These are phyloP conservation scores for Lepisosteus osseus DNA, from an alignment of 2,113 vertebrate genomes.

Conservation along the genomic window DNA sequence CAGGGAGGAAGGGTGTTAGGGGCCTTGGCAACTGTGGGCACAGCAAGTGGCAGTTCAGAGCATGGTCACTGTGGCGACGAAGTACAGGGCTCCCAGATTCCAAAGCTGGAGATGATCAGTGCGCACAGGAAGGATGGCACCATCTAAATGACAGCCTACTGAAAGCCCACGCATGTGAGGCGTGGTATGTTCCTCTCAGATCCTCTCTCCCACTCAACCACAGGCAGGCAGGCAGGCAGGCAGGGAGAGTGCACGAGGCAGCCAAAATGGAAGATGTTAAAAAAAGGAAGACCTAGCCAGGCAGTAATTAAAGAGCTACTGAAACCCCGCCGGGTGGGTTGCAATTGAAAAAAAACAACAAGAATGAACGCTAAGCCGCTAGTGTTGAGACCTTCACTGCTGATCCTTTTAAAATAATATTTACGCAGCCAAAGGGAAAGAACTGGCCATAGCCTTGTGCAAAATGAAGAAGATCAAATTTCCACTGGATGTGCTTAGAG, in stretches of 20 bases:
- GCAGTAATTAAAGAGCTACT: constrained; percentile 41
- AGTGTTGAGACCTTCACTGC: constrained; percentile 25
- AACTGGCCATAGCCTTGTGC: constrained; percentile 48
- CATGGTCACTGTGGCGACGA: constrained; percentile 68
- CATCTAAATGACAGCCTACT: constrained; percentile 58
- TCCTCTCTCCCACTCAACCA: constrained; percentile 36
- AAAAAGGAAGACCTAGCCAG: constrained; percentile 37
- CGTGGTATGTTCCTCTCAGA: constrained; percentile 31
- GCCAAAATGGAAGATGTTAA: constrained; percentile 46
- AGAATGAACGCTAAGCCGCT: constrained; percentile 15
- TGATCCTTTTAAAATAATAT: constrained; percentile 50
- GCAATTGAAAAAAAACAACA: constrained; percentile 25
- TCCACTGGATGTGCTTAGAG: constrained; percentile 59
- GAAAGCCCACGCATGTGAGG: constrained; percentile 43
- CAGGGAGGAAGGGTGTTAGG: background rate
- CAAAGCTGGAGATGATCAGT: constrained; percentile 55
- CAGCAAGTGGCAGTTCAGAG: constrained; percentile 67
- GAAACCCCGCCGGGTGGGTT: constrained; percentile 38
- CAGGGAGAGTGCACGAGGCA: constrained; percentile 23
- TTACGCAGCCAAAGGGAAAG: constrained; percentile 48
- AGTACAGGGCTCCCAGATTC: constrained; percentile 61
- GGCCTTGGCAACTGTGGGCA: constrained; percentile 41
- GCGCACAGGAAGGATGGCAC: constrained; percentile 76
- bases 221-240: constrained; percentile 24
- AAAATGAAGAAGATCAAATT: constrained; percentile 48